Conservation (phyloP, 2,888 invertebrate species). For the Netelia fuscicornis region DNA sequence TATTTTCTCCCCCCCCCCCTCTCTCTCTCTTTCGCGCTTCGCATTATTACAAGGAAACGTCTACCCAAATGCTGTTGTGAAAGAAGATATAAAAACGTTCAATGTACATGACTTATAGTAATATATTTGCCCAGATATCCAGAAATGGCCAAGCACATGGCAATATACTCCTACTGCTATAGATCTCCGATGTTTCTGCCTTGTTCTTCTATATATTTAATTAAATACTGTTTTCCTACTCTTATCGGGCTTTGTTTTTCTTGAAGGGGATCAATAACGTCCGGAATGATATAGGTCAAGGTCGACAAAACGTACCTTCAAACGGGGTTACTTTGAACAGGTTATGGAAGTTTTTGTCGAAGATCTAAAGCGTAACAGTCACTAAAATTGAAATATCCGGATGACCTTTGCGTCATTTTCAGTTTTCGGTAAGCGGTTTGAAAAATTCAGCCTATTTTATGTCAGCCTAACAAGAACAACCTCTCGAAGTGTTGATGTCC, state of each 20-base stretch:
- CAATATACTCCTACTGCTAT: not conserved
- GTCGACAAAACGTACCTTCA: too few relatives aligned
- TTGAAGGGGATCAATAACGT: not conserved
- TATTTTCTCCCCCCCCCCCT: not conserved
- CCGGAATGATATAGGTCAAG: too few relatives aligned
- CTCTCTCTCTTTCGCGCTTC: not conserved
- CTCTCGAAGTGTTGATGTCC: too few relatives aligned
- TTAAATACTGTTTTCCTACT: slow-evolving; percentile 2
- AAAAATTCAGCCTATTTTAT: too few relatives aligned
- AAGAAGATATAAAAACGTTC: not conserved
- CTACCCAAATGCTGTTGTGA: slow-evolving; percentile 18
- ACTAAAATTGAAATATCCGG: too few relatives aligned
- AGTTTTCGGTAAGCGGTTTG: too few relatives aligned
- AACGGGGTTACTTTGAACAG: too few relatives aligned
- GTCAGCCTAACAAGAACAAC: too few relatives aligned
- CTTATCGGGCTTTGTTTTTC: slow-evolving; percentile 15
- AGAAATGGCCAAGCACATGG: not conserved
- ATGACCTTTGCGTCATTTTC: too few relatives aligned
- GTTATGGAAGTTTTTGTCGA: too few relatives aligned
- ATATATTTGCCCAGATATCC: slow-evolving; percentile 10
- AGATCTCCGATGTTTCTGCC: not conserved
- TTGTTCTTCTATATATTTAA: not conserved
- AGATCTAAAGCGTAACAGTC: too few relatives aligned
- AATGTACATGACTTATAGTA: not conserved
- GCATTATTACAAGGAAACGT: slow-evolving; percentile 23